phyloP scores from a whole-genome alignment of 1,140 invertebrate genomes.

The Drosophila murphyi region DNA sequence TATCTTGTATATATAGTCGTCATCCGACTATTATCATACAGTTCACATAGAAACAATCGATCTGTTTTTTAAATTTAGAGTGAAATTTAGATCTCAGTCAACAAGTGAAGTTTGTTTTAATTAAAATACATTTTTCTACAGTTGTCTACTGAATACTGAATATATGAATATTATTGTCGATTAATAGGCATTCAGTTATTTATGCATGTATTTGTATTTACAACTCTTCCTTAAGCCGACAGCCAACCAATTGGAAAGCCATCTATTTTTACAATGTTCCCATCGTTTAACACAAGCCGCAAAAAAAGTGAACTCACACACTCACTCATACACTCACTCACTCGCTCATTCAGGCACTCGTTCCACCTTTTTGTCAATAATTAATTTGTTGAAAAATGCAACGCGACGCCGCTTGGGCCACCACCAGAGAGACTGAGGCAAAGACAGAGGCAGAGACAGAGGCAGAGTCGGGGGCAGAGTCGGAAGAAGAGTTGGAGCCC shows the following conservation, averaged over 20 bases:
- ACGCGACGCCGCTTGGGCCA: conserved; percentile 64
- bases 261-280: conserved; percentile 16
- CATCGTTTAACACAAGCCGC: conserved; percentile 2
- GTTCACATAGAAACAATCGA: too few species aligned
- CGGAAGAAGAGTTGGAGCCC: not conserved
- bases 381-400: conserved; percentile 82
- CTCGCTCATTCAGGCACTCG: conserved; percentile 37
- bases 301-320: conserved; percentile 2
- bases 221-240: not conserved
- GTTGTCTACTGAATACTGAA: not conserved
- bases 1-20: too few species aligned
- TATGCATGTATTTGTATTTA: not conserved
- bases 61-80: too few species aligned
- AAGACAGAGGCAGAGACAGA: too few species aligned
- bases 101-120: not conserved
- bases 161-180: not conserved
- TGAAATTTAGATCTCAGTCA: too few species aligned
- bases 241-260: conserved; percentile 6
- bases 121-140: not conserved
- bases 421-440: conserved; percentile 47
- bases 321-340: conserved; percentile 20
- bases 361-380: conserved; percentile 77
- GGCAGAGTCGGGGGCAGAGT: not conserved
- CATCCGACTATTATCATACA: too few species aligned
- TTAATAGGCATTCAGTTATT: not conserved